Evolutionary conservation across 2,888 invertebrate species (phyloP), one percentile per base, ranked within the genome.

Genomic region (Latrodectus elegans): DNA sequence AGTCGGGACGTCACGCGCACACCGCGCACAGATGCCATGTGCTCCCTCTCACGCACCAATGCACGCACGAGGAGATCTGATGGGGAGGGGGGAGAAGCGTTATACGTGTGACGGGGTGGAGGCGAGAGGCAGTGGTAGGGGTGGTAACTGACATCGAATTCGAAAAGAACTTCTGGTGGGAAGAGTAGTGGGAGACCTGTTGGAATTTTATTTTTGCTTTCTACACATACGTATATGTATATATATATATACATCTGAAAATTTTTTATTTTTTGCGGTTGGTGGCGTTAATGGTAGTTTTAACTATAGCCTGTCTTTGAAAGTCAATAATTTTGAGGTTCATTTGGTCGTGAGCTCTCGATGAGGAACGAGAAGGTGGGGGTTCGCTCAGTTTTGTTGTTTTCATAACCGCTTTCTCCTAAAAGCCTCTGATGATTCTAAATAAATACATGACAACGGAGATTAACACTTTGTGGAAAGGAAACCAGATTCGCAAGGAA

Each of bases 1-100:
- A 81, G 75, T 86, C 86, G 86, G 81, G 81, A 81, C 81, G 86
- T 86, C 86, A 86, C 86, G 85, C 80, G 85, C 85, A 85, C 55
- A 60, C 70, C 64, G 65, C 67, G 73, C 67, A 65, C 80, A 72
- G 72, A 60, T 74, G 74, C 81, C 64, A 68, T 65, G 67, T 51
- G n/a, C 72, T 17, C 78, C 53, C 51, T 64, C 76, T 55, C 70
- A 76, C 76, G 83, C 83, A 68, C 70, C 76, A 68, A 65, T 76
- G 83, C 79, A 80, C 75, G 51, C 70, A 80, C 80, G 85, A 80
- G 68, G 64, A 84, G 67, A 38, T 22, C 22, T 22, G 22, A 22
- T 22, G 22, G 22, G 22, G 22, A 22, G 22, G 51, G 67, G 74
- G 49, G 55, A 55, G 68, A 9, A 75, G 77, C 49, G 22, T 17